These are phyloP conservation scores for Xiphias gladius DNA, from an alignment of 2,113 vertebrate genomes.

Conservation along the genomic window DNA sequence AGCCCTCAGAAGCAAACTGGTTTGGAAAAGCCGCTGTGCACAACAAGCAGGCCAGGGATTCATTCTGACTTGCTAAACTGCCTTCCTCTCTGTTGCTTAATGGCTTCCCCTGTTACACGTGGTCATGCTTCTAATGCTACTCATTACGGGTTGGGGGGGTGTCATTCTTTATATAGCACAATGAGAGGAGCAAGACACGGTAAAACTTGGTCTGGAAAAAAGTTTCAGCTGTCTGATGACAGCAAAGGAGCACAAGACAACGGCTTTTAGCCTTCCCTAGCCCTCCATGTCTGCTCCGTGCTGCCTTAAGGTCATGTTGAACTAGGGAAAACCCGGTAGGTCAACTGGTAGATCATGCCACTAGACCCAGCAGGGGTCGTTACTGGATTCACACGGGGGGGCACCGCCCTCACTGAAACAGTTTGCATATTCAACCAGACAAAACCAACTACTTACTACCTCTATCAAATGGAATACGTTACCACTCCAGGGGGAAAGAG, in stretches of 20 bases:
- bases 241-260: neutral
- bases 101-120: constrained; percentile 31
- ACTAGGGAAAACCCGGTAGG: neutral
- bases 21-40: constrained; percentile 34
- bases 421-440: neutral
- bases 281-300: neutral
- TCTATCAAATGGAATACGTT: neutral
- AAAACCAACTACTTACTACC: neutral
- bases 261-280: neutral
- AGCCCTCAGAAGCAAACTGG: constrained; percentile 31
- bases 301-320: neutral
- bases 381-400: neutral
- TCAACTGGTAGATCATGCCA: neutral
- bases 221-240: neutral
- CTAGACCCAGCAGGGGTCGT: neutral
- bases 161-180: constrained; percentile 1
- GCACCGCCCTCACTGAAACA: neutral
- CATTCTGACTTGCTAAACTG: constrained; percentile 49
- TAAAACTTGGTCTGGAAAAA: neutral
- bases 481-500: neutral
- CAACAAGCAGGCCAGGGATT: constrained; percentile 36
- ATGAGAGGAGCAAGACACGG: neutral
- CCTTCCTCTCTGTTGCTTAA: constrained; percentile 45
- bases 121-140: constrained; percentile 33
- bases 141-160: constrained; percentile 11